A percentile compares a stretch with the other conserved stretches of the same genome.
Evolutionary conservation across 1,140 invertebrate species (phyloP).

Genomic region (Trichonephila clavata): DNA sequence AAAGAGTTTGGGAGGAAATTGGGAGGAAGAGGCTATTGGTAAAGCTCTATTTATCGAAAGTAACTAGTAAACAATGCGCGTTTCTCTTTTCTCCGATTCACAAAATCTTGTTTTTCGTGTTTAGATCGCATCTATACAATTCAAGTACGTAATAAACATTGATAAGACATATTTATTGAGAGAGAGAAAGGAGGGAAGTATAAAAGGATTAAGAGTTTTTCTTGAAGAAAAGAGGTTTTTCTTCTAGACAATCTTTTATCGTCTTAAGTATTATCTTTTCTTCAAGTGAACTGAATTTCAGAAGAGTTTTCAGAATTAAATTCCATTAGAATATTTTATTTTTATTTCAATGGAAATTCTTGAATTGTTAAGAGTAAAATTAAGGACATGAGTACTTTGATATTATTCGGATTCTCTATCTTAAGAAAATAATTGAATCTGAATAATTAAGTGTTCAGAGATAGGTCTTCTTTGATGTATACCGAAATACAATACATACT

Average conservation of each 20-base stretch:
- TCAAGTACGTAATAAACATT: slow-evolving; percentile 6
- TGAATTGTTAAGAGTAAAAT: no score
- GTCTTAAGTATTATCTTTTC: no score
- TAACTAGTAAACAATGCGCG: background rate
- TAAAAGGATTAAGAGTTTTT: slow-evolving; percentile 20
- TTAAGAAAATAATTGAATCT: no score
- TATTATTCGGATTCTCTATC: no score
- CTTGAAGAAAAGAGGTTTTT: background rate
- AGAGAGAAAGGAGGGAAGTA: slow-evolving; percentile 21
- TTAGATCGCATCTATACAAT: background rate
- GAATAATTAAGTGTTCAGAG: no score
- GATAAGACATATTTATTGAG: background rate
- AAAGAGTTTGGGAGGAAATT: background rate
- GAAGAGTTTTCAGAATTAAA: no score
- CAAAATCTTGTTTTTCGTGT: background rate
- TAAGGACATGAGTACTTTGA: no score
- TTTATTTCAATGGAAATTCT: no score
- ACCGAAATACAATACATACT: no score
- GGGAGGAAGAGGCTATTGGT: background rate
- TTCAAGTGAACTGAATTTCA: no score
- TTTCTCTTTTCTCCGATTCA: background rate
- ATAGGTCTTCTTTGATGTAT: no score
- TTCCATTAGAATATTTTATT: no score
- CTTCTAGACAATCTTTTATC: background rate
- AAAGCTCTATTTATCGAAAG: background rate